phyloP scores from a whole-genome alignment of 2,888 invertebrate species.

The Temnothorax ravouxi region DNA sequence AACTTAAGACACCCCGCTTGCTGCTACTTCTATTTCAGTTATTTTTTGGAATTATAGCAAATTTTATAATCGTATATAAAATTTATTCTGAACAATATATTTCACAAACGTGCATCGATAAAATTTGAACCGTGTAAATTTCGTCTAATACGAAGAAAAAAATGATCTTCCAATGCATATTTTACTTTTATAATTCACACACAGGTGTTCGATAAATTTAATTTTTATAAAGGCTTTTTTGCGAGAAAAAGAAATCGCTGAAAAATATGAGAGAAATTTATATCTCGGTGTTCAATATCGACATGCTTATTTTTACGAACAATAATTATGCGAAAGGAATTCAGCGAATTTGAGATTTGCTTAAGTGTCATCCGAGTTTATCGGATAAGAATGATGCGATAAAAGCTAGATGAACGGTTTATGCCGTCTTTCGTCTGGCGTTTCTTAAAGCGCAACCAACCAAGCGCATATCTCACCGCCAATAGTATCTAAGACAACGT shows the following conservation, averaged over 20 bases:
- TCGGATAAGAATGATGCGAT: constrained; percentile 47
- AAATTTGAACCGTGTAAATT: neutral
- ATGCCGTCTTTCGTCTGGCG: constrained; percentile 42
- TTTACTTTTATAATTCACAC: neutral
- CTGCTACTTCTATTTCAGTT: constrained; percentile 42
- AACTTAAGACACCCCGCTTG: constrained; percentile 59
- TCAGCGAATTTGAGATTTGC: constrained; percentile 10
- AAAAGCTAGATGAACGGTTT: constrained; percentile 56
- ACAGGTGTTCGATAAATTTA: neutral
- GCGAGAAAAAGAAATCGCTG: neutral
- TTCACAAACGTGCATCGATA: neutral
- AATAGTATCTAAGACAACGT: constrained; percentile 45
- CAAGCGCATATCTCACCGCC: constrained; percentile 54
- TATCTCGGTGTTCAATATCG: neutral
- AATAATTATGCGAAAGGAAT: constrained; percentile 17
- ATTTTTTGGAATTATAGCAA: constrained; percentile 42
- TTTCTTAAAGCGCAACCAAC: constrained; percentile 50
- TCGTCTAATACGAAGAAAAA: neutral
- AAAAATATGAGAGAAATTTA: constrained; percentile 7
- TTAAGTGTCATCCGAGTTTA: constrained; percentile 24
- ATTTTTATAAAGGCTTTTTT: neutral
- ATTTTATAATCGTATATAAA: constrained; percentile 29
- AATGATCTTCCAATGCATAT: neutral
- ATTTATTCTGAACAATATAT: constrained; percentile 37
- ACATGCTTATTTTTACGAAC: constrained; percentile 24